Base-by-base conservation (phyloP, 23 tunicate genomes). In the Corella eumyota region DNA sequence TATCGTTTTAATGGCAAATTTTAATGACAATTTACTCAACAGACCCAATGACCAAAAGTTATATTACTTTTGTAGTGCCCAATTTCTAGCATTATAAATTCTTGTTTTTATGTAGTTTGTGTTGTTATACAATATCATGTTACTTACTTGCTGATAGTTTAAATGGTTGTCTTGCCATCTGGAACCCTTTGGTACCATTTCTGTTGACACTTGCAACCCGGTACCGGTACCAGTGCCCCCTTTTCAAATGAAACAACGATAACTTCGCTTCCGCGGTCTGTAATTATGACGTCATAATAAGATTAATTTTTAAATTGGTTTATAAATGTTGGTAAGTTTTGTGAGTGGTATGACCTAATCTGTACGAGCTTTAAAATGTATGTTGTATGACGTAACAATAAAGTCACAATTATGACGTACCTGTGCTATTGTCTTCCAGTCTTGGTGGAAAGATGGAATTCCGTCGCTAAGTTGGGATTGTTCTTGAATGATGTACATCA, bases 141-240 rank as follows among this genome's bases (percentile, higher is more conserved):
- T 24, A 58, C 69, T 58, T 20, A 72, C 91, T 60, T 54, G 74
- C 92, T 15, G 66, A 44, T 23, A 82, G 66, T 0, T 48, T 26
- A 32, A 82, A 82, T 0, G 76, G 81, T 30, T 53, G 48, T 29
- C 50, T 25, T 6, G 53, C 48, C 9, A 29, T 35, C 3, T 71
- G 34, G 50, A 82, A 82, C 4, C 92, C 92, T 54, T 71, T 73
- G 30, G 92, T 73, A 27, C 92, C 92, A 45, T 82, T 82, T 1
- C 52, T 34, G 38, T 82, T 82, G 50, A 82, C 92, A 1, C 76
- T 71, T 15, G 92, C 92, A 6, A 82, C 59, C 21, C 92, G 64
- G 45, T 34, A 82, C 26, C 64, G 58, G 52, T 82, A 82, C 81
- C 81, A 68, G 71, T 79, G 68, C 0, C 81, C 92, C 4, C 76